Evolutionary conservation across 2,888 invertebrate species (phyloP).

Genomic region (Aporophyla lueneburgensis): DNA sequence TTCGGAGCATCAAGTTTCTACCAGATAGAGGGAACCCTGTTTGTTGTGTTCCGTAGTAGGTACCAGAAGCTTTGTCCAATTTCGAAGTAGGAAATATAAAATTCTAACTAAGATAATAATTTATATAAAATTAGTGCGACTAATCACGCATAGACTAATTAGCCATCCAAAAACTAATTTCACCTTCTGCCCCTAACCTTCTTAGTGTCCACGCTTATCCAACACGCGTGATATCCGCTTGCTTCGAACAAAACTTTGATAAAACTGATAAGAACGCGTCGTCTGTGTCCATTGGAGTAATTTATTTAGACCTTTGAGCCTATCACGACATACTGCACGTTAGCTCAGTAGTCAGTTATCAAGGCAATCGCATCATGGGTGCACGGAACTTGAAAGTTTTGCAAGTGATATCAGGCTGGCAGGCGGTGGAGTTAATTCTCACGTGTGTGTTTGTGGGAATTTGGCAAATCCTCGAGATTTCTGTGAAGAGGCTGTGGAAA

Average conservation of each 20-base stretch:
- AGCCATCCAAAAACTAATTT: not conserved
- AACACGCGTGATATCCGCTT: conserved; percentile 69
- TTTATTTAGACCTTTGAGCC: conserved; percentile 77
- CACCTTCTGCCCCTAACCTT: conserved; percentile 31
- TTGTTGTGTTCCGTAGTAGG: too few species aligned
- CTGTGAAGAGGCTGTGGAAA: conserved; percentile 84
- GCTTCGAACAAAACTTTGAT: conserved; percentile 72
- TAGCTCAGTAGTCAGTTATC: conserved; percentile 18
- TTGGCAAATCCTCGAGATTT: conserved; percentile 83
- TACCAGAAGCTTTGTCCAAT: not conserved
- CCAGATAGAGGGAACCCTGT: too few species aligned
- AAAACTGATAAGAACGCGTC: conserved; percentile 79
- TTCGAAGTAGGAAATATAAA: not conserved
- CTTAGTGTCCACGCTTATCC: conserved; percentile 32
- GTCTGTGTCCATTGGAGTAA: conserved; percentile 69
- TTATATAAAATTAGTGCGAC: not conserved
- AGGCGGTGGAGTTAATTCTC: conserved; percentile 81
- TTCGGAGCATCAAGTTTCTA: too few species aligned
- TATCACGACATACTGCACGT: conserved; percentile 57
- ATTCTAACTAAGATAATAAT: not conserved
- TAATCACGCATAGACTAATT: not conserved
- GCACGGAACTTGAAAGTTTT: conserved; percentile 76
- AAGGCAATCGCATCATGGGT: conserved; percentile 74
- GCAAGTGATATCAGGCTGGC: conserved; percentile 83
- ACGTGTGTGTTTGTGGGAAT: conserved; percentile 82